Percentiles rank a stretch among this genome's conserved stretches.
Conservation (phyloP, 2,888 invertebrate species). For the Notodonta ziczac region DNA sequence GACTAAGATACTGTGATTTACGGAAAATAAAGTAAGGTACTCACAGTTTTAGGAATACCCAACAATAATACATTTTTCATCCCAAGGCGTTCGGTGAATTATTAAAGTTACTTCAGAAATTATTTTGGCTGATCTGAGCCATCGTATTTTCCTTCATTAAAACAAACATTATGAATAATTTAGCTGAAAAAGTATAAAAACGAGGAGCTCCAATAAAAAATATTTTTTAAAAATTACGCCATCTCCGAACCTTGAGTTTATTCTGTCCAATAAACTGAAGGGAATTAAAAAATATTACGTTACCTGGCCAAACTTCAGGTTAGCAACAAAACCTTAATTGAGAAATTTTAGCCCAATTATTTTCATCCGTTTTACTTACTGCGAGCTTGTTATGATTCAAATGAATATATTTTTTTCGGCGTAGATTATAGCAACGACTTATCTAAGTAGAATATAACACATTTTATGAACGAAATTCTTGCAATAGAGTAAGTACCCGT, state of each 20-base stretch:
- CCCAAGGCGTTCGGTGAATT: not conserved
- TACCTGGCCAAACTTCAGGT: constrained; percentile 23
- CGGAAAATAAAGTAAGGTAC: too few relatives aligned
- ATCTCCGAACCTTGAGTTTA: constrained; percentile 33
- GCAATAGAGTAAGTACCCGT: too few relatives aligned
- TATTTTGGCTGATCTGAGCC: constrained; percentile 18
- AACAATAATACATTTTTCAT: too few relatives aligned
- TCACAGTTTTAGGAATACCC: too few relatives aligned
- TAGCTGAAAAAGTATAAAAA: constrained; percentile 13
- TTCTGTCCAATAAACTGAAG: constrained; percentile 33
- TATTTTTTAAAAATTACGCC: constrained; percentile 23
- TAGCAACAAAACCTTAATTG: constrained; percentile 32
- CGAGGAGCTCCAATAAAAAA: constrained; percentile 13
- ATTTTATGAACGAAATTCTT: not conserved
- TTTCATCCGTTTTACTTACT: constrained; percentile 15
- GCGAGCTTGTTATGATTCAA: constrained; percentile 9
- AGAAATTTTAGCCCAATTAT: constrained; percentile 16
- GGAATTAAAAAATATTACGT: constrained; percentile 34
- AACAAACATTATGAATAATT: constrained; percentile 22
- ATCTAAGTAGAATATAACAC: not conserved
- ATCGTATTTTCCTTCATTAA: constrained; percentile 18
- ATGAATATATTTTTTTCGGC: constrained; percentile 6
- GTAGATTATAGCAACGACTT: constrained; percentile 3
- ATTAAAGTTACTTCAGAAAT: not conserved
- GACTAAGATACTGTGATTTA: too few relatives aligned